Evolutionary conservation across 2,888 invertebrate species (phyloP).

Genomic region (Apodemia mormo): DNA sequence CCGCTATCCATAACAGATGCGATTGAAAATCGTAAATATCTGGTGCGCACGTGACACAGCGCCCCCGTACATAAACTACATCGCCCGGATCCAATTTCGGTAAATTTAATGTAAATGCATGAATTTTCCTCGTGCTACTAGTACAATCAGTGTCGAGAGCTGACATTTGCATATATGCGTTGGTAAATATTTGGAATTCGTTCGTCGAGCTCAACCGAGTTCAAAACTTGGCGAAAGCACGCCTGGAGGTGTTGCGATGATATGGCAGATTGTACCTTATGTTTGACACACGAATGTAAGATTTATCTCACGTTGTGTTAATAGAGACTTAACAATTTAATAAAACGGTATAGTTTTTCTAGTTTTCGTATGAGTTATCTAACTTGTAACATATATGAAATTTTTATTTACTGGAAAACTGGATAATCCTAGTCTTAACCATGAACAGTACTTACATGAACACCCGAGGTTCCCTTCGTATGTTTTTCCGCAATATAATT

Average conservation of each 20-base stretch:
- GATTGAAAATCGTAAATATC: slow-evolving; percentile 76
- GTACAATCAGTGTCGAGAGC: slow-evolving; percentile 80
- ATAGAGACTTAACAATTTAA: not conserved
- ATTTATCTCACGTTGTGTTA: slow-evolving; percentile 1
- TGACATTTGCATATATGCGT: slow-evolving; percentile 79
- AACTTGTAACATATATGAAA: too few species aligned
- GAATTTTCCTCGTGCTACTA: slow-evolving; percentile 77
- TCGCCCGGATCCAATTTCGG: slow-evolving; percentile 72
- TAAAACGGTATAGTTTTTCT: not conserved
- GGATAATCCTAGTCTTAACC: too few species aligned
- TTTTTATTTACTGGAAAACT: too few species aligned
- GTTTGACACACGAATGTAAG: slow-evolving; percentile 49
- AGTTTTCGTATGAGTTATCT: too few species aligned
- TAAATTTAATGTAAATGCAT: slow-evolving; percentile 81
- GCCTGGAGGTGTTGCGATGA: slow-evolving; percentile 61
- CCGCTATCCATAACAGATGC: slow-evolving; percentile 53
- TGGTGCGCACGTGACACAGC: slow-evolving; percentile 62
- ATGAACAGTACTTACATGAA: too few species aligned
- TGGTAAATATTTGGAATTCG: slow-evolving; percentile 76
- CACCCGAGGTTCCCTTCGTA: too few species aligned
- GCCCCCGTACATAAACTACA: slow-evolving; percentile 68
- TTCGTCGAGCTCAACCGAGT: slow-evolving; percentile 75
- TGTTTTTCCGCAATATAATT: too few species aligned
- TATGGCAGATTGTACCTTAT: slow-evolving; percentile 56
- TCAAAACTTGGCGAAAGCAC: slow-evolving; percentile 70